Evolutionary conservation across 2,113 vertebrate species (phyloP).

Genomic region (Recurvirostra avosetta): DNA sequence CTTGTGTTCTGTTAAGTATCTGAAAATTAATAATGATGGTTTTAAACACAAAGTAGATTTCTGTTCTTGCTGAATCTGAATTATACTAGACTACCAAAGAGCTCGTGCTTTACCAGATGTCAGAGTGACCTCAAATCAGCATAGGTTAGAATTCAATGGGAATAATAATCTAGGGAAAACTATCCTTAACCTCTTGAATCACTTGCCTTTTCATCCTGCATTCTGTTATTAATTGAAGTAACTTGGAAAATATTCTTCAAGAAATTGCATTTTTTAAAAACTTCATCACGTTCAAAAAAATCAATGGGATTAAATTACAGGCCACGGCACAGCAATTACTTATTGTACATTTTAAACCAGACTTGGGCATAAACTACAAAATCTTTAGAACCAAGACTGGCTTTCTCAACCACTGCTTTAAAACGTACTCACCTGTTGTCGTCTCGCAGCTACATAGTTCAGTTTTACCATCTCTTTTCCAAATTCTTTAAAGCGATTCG

Average conservation of each 20-base stretch:
- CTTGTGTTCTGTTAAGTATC: neutral
- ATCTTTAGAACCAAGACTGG: neutral
- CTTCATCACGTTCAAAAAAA: neutral
- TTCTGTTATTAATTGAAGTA: neutral
- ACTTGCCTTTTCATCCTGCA: neutral
- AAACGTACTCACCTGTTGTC: constrained; percentile 86
- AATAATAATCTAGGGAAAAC: neutral
- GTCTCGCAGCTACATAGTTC: constrained; percentile 94
- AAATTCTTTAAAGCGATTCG: constrained; percentile 97
- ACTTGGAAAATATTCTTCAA: neutral
- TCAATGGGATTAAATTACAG: neutral
- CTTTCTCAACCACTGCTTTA: neutral
- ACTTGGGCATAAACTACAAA: neutral
- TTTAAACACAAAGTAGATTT: neutral
- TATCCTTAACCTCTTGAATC: neutral
- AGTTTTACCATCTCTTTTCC: constrained; percentile 99
- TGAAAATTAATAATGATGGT: neutral
- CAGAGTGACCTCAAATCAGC: neutral
- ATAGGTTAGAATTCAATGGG: neutral
- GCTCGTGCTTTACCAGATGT: neutral
- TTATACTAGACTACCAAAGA: neutral
- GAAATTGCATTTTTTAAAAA: neutral
- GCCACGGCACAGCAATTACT: neutral
- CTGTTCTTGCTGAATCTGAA: neutral
- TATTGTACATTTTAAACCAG: neutral